Percentiles rank a stretch among this genome's conserved stretches.
Conservation (phyloP, 1,140 invertebrate species). For the Drosophila santomea region DNA sequence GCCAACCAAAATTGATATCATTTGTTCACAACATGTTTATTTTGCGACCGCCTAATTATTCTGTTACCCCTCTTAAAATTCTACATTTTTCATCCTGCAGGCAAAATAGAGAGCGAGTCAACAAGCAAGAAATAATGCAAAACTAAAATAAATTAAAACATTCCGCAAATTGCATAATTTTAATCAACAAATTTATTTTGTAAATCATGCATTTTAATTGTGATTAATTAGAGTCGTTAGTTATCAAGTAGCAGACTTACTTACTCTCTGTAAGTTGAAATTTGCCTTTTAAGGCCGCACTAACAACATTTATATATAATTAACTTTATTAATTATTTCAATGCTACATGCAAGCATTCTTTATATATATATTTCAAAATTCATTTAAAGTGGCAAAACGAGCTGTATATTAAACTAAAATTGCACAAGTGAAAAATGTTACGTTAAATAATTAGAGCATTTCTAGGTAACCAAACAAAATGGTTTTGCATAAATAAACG, state of each 20-base stretch:
- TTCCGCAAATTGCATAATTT: constrained; percentile 35
- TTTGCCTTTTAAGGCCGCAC: background rate
- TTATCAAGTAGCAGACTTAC: background rate
- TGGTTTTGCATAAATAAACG: constrained; percentile 14
- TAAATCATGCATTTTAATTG: constrained; percentile 55
- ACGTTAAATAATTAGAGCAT: constrained; percentile 44
- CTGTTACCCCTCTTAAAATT: constrained; percentile 44
- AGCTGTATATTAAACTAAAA: constrained; percentile 17
- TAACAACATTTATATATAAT: background rate
- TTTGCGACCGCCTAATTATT: constrained; percentile 68
- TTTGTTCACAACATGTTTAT: constrained; percentile 53
- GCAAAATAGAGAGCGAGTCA: background rate
- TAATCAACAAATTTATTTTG: constrained; percentile 28
- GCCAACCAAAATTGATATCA: constrained; percentile 47
- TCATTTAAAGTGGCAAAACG: background rate
- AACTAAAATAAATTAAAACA: constrained; percentile 13
- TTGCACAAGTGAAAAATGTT: constrained; percentile 40
- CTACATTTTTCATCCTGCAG: constrained; percentile 13
- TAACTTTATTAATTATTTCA: background rate
- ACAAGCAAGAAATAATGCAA: constrained; percentile 1
- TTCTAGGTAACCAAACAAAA: constrained; percentile 14
- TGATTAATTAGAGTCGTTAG: constrained; percentile 50
- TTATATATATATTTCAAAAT: constrained; percentile 3
- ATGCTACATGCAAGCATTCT: no score
- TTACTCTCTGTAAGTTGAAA: no score